Evolutionary conservation across 2,797 vertebrate genomes (phyloP).

Genomic region (Fistularia commersonii): DNA sequence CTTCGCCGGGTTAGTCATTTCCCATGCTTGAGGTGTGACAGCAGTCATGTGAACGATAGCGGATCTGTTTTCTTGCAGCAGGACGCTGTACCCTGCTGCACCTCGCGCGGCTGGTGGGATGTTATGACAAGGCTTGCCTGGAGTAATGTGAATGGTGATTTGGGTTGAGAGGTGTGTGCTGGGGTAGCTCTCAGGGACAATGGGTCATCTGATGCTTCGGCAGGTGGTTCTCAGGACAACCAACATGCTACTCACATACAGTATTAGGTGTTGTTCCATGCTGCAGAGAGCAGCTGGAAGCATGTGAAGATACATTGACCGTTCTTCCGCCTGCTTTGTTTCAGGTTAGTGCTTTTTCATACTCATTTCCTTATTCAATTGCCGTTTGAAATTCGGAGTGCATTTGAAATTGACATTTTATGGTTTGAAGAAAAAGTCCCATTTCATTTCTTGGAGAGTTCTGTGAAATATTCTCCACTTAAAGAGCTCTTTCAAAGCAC

Average conservation of each 20-base stretch:
- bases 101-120: constrained; percentile 33
- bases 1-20: constrained; percentile 31
- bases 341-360: too few species aligned
- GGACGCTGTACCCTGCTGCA: constrained; percentile 18
- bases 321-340: background rate
- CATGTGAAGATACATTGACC: constrained; percentile 9
- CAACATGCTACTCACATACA: constrained; percentile 14
- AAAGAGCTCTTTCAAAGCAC: too few species aligned
- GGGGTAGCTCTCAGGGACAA: constrained; percentile 22
- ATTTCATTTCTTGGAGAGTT: too few species aligned
- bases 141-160: constrained; percentile 7
- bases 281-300: constrained; percentile 26
- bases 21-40: constrained; percentile 27
- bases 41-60: constrained; percentile 44
- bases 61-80: constrained; percentile 55
- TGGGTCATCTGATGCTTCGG: constrained; percentile 30
- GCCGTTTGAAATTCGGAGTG: too few species aligned
- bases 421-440: too few species aligned
- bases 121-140: constrained; percentile 46
- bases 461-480: too few species aligned
- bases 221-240: constrained; percentile 39
- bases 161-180: background rate
- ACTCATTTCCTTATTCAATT: too few species aligned
- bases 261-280: constrained; percentile 18
- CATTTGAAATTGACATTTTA: too few species aligned